Evolutionary conservation across 2,797 vertebrate genomes (phyloP).

Genomic region (Rhynchonycteris naso): DNA sequence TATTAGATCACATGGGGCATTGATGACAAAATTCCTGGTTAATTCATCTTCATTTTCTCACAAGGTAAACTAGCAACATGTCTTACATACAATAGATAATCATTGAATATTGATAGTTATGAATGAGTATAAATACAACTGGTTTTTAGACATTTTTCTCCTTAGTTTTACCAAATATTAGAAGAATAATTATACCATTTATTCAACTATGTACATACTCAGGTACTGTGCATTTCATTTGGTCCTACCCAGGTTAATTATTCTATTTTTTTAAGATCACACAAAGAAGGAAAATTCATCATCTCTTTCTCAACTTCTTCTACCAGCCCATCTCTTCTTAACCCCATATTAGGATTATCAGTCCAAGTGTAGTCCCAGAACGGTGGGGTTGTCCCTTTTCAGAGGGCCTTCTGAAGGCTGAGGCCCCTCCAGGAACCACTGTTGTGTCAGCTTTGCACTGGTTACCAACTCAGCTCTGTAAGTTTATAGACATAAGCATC

Average conservation of each 20-base stretch:
- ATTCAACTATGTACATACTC: neutral
- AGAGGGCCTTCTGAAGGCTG: neutral
- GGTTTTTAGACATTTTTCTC: neutral
- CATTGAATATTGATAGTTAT: neutral
- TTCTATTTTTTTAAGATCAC: neutral
- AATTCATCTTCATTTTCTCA: neutral
- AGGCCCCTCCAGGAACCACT: neutral
- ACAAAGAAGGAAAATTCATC: neutral
- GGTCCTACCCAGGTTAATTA: neutral
- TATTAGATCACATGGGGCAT: neutral
- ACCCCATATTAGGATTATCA: neutral
- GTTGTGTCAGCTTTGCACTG: neutral
- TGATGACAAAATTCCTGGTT: neutral
- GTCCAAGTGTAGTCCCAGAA: neutral
- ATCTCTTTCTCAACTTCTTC: neutral
- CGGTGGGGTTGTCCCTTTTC: neutral
- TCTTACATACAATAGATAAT: neutral
- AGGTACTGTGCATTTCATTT: neutral
- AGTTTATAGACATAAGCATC: neutral
- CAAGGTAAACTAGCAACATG: neutral
- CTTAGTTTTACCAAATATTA: conserved; percentile 6
- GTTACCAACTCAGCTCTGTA: neutral
- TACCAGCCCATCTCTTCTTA: neutral
- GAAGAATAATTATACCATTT: neutral
- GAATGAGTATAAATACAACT: neutral